Evolutionary conservation across 2,797 vertebrate genomes (phyloP).

Genomic region (Lithobates pipiens): DNA sequence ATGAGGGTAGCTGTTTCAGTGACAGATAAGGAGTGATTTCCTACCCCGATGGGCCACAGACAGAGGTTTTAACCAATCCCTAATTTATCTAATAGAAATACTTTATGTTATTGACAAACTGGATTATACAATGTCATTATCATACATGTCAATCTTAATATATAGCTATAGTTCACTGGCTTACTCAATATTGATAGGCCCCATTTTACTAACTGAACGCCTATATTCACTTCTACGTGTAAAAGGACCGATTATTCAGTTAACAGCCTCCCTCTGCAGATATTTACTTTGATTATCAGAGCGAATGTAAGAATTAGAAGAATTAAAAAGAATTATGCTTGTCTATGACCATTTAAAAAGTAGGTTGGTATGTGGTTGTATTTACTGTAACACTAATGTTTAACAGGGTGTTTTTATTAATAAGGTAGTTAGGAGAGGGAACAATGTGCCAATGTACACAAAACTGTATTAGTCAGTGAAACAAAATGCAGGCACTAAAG

Average conservation of each 20-base stretch:
- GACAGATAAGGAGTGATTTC: no score
- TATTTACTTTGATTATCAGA: neutral
- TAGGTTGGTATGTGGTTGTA: neutral
- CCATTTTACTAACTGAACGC: neutral
- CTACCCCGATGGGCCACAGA: no score
- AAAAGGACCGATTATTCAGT: neutral
- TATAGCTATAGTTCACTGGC: neutral
- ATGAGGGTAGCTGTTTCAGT: no score
- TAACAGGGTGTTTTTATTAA: neutral
- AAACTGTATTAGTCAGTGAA: constrained; percentile 1
- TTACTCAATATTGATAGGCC: neutral
- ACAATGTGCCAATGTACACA: neutral
- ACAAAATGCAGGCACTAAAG: neutral
- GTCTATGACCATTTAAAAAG: neutral
- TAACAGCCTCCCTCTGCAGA: neutral
- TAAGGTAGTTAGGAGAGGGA: neutral
- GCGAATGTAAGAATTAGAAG: neutral
- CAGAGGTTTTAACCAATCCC: no score
- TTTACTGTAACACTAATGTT: neutral
- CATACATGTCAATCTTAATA: neutral
- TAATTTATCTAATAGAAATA: no score
- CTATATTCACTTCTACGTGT: neutral
- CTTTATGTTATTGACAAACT: no score
- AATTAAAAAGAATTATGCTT: neutral
- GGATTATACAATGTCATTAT: no score